phyloP scores from a whole-genome alignment of 1,140 invertebrate genomes.

The Drosophila seguyi region DNA sequence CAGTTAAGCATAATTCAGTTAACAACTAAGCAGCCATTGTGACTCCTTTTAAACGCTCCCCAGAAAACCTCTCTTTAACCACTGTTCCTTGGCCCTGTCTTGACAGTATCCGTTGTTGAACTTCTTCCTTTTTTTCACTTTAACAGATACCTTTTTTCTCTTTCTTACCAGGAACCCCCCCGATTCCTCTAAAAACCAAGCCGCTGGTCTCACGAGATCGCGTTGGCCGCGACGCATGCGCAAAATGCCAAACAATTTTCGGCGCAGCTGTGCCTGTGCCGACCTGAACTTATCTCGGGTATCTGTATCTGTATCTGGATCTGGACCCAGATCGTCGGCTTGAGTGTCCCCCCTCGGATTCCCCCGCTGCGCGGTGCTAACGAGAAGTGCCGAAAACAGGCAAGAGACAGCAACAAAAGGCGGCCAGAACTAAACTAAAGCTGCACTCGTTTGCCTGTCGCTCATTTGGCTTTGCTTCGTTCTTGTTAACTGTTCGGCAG shows the following conservation, averaged over 20 bases:
- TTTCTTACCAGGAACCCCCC: not conserved
- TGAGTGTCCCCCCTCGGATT: not conserved
- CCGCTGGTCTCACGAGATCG: conserved; percentile 36
- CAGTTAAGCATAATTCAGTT: not conserved
- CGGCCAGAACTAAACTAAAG: conserved; percentile 43
- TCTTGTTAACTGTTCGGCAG: conserved; percentile 60
- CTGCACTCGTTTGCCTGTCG: conserved; percentile 71
- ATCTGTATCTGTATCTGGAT: conserved; percentile 60
- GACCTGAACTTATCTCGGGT: conserved; percentile 76
- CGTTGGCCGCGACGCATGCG: conserved; percentile 69
- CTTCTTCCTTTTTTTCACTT: not conserved
- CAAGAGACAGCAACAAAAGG: conserved; percentile 40
- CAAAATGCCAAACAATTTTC: conserved; percentile 79
- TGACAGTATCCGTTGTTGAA: conserved; percentile 18
- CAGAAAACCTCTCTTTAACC: not conserved
- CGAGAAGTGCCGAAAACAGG: conserved; percentile 75
- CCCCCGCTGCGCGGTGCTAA: conserved; percentile 63
- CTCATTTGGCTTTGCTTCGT: conserved; percentile 71
- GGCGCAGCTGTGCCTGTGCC: conserved; percentile 67
- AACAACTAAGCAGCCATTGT: too few relatives aligned
- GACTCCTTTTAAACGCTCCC: not conserved
- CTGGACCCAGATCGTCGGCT: conserved; percentile 12
- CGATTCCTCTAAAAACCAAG: not conserved
- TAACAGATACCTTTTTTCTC: too few relatives aligned
- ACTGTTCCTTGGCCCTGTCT: conserved; percentile 38